Conservation (phyloP, 2,888 invertebrate species). For the Drosophila diplacantha region DNA sequence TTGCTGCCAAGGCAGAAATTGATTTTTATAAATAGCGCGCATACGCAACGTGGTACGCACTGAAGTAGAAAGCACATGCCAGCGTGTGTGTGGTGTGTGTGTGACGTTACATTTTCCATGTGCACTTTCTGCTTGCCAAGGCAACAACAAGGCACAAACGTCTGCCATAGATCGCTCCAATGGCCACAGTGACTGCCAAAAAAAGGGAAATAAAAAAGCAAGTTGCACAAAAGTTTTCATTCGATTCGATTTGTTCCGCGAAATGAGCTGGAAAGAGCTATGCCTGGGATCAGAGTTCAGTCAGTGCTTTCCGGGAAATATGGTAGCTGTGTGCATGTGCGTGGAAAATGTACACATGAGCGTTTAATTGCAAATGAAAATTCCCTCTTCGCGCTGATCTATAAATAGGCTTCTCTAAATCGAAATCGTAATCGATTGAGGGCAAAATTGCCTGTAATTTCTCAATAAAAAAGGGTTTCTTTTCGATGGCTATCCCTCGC, state of each 20-base stretch:
- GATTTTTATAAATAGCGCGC: conserved; percentile 71
- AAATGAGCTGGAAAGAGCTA: conserved; percentile 29
- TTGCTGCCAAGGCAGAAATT: conserved; percentile 66
- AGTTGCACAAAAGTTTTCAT: conserved; percentile 25
- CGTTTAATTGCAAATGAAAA: conserved; percentile 6
- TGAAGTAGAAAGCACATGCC: conserved; percentile 58
- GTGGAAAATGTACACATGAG: not conserved
- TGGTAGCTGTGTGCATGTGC: not conserved
- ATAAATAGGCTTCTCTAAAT: conserved; percentile 11
- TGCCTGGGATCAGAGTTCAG: not conserved
- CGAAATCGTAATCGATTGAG: conserved; percentile 7
- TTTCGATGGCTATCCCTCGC: not conserved
- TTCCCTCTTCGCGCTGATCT: conserved; percentile 13
- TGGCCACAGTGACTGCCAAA: conserved; percentile 35
- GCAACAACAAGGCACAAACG: conserved; percentile 9
- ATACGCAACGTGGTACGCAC: conserved; percentile 71
- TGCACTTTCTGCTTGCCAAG: conserved; percentile 25
- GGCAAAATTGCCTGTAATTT: conserved; percentile 1
- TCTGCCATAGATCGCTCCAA: conserved; percentile 46
- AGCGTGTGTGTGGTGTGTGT: not conserved
- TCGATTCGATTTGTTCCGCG: conserved; percentile 38
- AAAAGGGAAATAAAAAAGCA: not conserved
- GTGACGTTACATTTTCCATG: conserved; percentile 26
- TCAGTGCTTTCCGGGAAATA: conserved; percentile 16
- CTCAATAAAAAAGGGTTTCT: not conserved